Percentiles rank a stretch among this genome's conserved stretches.
Evolutionary conservation across 1,140 invertebrate species (phyloP).

Genomic region (Homalodisca vitripennis): DNA sequence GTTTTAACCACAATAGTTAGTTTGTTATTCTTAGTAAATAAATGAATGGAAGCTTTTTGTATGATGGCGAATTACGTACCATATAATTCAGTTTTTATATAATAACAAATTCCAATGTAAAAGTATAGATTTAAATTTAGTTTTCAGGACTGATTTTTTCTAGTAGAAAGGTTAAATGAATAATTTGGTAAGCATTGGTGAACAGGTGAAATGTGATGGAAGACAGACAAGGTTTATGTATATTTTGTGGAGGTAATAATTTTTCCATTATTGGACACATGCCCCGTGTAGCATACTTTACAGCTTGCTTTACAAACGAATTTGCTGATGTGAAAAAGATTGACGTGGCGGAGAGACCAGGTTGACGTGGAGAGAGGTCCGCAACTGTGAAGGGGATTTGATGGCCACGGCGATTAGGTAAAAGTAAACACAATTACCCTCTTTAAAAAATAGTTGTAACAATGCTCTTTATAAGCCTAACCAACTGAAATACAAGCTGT

Average conservation of each 20-base stretch:
- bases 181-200: too few species aligned
- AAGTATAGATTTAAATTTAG: too few species aligned
- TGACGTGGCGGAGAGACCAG: conserved; percentile 94
- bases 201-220: too few species aligned
- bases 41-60: too few species aligned
- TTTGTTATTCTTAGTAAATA: too few species aligned
- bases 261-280: neutral
- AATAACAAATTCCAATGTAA: too few species aligned
- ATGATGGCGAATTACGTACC: too few species aligned
- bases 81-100: too few species aligned
- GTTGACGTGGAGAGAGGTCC: conserved; percentile 98
- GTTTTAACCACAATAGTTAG: too few species aligned
- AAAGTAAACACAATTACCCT: conserved; percentile 36
- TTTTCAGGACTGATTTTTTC: too few species aligned
- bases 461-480: neutral
- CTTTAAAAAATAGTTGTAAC: neutral
- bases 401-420: conserved; percentile 92
- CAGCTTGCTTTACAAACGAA: conserved; percentile 99
- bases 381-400: conserved; percentile 98
- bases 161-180: too few species aligned
- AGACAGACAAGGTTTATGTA: conserved; percentile 26
- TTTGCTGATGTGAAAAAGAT: conserved; percentile 99
- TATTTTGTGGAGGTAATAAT: neutral
- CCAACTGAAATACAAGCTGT: neutral
- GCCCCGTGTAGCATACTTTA: conserved; percentile 48